These are phyloP conservation scores for Drosophila meridiana DNA, from an alignment of 2,888 invertebrate genomes.

Conservation along the genomic window DNA sequence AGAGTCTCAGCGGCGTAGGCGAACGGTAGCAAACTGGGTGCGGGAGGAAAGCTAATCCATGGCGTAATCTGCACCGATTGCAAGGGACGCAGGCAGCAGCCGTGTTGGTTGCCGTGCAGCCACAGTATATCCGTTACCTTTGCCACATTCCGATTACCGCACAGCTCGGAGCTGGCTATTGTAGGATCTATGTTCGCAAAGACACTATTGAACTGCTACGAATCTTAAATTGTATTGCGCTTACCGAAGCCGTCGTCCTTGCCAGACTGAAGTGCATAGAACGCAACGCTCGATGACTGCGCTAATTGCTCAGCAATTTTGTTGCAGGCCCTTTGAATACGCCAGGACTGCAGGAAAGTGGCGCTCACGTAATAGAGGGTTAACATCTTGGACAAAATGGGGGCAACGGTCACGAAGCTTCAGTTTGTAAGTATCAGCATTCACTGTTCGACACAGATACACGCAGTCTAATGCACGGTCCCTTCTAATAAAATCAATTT, in stretches of 20 bases:
- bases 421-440: slow-evolving; percentile 20
- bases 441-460: slow-evolving; percentile 21
- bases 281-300: slow-evolving; percentile 87
- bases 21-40: slow-evolving; percentile 84
- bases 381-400: slow-evolving; percentile 85
- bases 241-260: slow-evolving; percentile 83
- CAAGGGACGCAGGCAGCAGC: slow-evolving; percentile 84
- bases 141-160: slow-evolving; percentile 83
- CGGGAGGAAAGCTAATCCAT: slow-evolving; percentile 86
- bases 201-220: neutral
- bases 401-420: slow-evolving; percentile 9
- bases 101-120: slow-evolving; percentile 83
- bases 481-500: slow-evolving; percentile 65
- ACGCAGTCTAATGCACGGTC: neutral
- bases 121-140: slow-evolving; percentile 84
- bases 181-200: slow-evolving; percentile 70
- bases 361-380: slow-evolving; percentile 94
- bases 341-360: slow-evolving; percentile 93
- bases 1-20: slow-evolving; percentile 61
- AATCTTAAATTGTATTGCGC: slow-evolving; percentile 31
- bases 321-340: slow-evolving; percentile 89
- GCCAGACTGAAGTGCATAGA: slow-evolving; percentile 86
- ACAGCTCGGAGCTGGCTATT: slow-evolving; percentile 83
- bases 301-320: slow-evolving; percentile 88
- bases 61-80: slow-evolving; percentile 86